Evolutionary conservation across 53 echinoderm and acorn worm genomes (phyloP).

Genomic region (Pentamera pediparva): DNA sequence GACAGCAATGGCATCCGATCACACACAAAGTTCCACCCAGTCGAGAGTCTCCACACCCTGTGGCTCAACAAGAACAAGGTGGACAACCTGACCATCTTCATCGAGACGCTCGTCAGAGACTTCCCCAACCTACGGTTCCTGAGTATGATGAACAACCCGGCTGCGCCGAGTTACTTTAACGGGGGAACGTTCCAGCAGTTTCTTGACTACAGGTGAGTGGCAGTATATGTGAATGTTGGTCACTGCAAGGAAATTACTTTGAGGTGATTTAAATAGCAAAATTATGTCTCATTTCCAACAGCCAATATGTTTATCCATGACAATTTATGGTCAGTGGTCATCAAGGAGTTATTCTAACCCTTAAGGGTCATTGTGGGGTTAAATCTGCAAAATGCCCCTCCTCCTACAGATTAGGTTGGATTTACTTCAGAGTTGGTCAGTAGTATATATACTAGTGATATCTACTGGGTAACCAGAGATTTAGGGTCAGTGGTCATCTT

Average conservation of each 20-base stretch:
- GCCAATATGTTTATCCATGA: neutral
- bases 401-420: too few relatives aligned
- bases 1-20: conserved; percentile 81
- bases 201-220: conserved; percentile 73
- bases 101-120: conserved; percentile 51
- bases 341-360: too few relatives aligned
- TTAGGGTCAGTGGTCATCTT: too few relatives aligned
- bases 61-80: conserved; percentile 91
- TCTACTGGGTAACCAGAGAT: too few relatives aligned
- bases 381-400: too few relatives aligned
- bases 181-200: conserved; percentile 86
- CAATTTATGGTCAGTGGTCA: neutral
- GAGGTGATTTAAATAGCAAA: too few relatives aligned
- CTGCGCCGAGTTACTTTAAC: conserved; percentile 94
- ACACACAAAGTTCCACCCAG: conserved; percentile 71
- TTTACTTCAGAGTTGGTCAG: too few relatives aligned
- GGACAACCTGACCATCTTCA: conserved; percentile 73
- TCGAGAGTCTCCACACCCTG: conserved; percentile 57
- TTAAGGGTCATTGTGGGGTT: too few relatives aligned
- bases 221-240: too few relatives aligned
- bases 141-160: conserved; percentile 96
- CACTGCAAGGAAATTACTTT: too few relatives aligned
- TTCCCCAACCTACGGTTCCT: conserved; percentile 73
- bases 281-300: neutral
- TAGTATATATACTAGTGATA: too few relatives aligned